Evolutionary conservation across 2,113 vertebrate species (phyloP), one percentile per base, ranked within the genome.

Genomic region (Tor tambroides): DNA sequence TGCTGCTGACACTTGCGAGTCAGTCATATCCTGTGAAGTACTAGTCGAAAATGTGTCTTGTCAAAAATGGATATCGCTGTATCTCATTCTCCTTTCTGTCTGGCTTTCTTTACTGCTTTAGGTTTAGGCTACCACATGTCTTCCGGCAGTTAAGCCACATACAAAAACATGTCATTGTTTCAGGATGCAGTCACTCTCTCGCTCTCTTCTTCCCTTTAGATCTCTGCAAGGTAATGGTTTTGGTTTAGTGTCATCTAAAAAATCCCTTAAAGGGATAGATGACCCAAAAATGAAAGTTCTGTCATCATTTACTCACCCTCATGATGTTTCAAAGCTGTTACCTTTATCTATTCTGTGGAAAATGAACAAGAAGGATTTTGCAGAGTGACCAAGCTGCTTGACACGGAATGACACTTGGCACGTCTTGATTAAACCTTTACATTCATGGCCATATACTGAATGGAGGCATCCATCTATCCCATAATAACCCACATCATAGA

Each of bases 141-240:
- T 92, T 92, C 89, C 90, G 79, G 28, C 72, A 80, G 85, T 91
- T 72, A 89, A 89, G 30, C 82, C 87, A 89, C 88, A 90, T 78
- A 43, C 6, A 30, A 32, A 83, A 81, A 80, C 65, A 86, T 43
- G 14, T 65, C 54, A 63, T 61, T 80, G 79, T 61, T 80, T 63
- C 3, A 10, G 35, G 5, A 41, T 10, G 19, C 30, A 80, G 6
- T 59, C 5, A 2, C 30, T 19, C 63, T 35, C 11, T 35, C 2
- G 0, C 30, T 17, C 61, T 49, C 11, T 0, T 51, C 21, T 56
- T 54, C 6, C 28, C 32, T 65, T 78, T 63, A 26, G 21, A 51
- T 26, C 32, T 41, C 2, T 80, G 32, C 35, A 78, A 30, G 75
- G 30, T 59, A n/a, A 79, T 38, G 17, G 19, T 12, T 30, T 17